phyloP scores from a whole-genome alignment of 2,797 vertebrate species.

The Helostoma temminkii region DNA sequence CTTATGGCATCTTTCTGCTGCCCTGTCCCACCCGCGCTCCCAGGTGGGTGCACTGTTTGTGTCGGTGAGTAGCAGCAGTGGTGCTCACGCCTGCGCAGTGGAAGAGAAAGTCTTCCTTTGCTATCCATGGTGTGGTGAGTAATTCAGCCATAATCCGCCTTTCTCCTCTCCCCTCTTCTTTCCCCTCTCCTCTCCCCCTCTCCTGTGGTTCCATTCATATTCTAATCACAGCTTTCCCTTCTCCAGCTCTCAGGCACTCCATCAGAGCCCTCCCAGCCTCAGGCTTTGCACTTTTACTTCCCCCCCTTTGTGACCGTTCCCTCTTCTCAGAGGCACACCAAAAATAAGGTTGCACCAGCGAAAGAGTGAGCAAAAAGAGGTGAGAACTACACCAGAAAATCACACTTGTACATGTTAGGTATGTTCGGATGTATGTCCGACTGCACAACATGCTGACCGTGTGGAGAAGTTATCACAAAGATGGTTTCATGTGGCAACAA shows the following conservation, averaged over 20 bases:
- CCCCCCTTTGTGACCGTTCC: conserved; percentile 88
- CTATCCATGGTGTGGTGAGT: conserved; percentile 92
- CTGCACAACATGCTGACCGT: not conserved
- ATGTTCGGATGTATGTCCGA: conserved; percentile 22
- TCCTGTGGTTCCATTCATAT: conserved; percentile 99
- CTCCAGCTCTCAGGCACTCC: conserved; percentile 96
- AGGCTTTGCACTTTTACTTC: conserved; percentile 92
- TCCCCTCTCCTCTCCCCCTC: conserved; percentile 88
- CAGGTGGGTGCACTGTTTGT: conserved; percentile 51
- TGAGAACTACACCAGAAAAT: conserved; percentile 56
- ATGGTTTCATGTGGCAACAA: conserved; percentile 68
- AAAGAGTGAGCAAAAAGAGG: conserved; percentile 61
- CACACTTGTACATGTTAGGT: conserved; percentile 42
- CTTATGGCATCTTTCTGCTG: conserved; percentile 19
- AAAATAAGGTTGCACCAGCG: conserved; percentile 82
- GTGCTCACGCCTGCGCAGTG: conserved; percentile 69
- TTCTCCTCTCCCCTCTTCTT: conserved; percentile 81
- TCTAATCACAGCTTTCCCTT: conserved; percentile 99
- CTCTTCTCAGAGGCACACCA: conserved; percentile 85
- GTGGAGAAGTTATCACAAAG: conserved; percentile 33
- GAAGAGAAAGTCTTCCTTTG: conserved; percentile 86
- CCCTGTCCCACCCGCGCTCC: conserved; percentile 35
- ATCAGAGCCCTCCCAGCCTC: conserved; percentile 90
- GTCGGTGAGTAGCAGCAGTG: conserved; percentile 43
- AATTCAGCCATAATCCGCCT: conserved; percentile 97